These are phyloP conservation scores for Sturnus vulgaris DNA, from an alignment of 2,113 vertebrate genomes.

Conservation along the genomic window DNA sequence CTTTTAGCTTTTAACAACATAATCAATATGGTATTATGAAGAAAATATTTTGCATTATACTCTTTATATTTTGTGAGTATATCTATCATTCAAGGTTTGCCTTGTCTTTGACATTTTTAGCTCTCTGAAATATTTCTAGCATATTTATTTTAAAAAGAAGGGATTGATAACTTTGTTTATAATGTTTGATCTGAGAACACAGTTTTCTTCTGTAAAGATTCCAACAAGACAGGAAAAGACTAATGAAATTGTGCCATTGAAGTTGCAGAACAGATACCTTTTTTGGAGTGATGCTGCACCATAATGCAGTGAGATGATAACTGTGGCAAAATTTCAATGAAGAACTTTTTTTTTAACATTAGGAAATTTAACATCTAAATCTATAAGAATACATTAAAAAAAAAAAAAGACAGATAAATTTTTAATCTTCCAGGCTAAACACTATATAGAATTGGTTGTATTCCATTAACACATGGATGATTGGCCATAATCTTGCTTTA, in stretches of 20 bases:
- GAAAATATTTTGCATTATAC: neutral
- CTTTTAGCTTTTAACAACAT: neutral
- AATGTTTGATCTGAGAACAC: neutral
- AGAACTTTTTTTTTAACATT: neutral
- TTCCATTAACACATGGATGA: neutral
- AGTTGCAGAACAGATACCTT: neutral
- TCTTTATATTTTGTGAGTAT: neutral
- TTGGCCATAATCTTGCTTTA: neutral
- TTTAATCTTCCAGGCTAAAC: neutral
- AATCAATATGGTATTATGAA: neutral
- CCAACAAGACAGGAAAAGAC: neutral
- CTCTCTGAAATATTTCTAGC: neutral
- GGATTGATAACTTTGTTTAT: neutral
- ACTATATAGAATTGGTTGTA: neutral
- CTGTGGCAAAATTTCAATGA: neutral
- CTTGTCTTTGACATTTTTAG: neutral
- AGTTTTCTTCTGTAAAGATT: neutral
- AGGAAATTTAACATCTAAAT: neutral
- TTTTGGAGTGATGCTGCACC: neutral
- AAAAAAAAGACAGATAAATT: neutral
- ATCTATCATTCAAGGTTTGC: neutral
- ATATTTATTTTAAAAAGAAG: neutral
- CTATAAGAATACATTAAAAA: neutral
- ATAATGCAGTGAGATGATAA: neutral
- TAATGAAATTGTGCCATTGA: neutral